Evolutionary conservation across 2,113 vertebrate genomes (phyloP), one percentile per base, ranked within the genome.

Genomic region (Osmerus mordax): DNA sequence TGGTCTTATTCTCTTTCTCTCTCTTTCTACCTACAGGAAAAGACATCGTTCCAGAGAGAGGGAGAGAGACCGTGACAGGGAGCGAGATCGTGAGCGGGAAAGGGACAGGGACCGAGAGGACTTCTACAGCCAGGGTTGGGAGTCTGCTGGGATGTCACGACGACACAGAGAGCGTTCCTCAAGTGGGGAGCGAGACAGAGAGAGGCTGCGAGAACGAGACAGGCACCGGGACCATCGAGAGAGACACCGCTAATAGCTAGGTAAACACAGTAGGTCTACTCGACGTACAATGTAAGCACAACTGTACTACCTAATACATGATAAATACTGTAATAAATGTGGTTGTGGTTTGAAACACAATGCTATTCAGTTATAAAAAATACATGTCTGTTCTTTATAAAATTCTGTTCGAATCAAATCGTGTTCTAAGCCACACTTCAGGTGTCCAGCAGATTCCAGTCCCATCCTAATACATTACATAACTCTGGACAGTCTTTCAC

Each of bases 221-320:
- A 55, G 81, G 63, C 83, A 89, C 71, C 78, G 89, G 78, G 88
- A 91, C 25, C 75, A 90, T 70, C 83, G 90, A 70, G 89, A 89
- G 67, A 59, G 81, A 69, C 87, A 92, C 65, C 87, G 85, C 78
- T 90, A 79, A 47, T 47, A 82, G 88, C 72, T 56, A 78, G 86
- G 91, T 90, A 74, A 82, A 60, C 72, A 47, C 41, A 47, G 41
- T 47, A 47, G 41, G 41, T 47, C 9, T 11, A 47, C 41, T 47
- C 41, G 7, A 6, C 9, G 41, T 47, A 47, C 9, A 47, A 47
- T 47, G 41, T 47, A 47, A 36, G 32, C 32, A 8, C 32, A 36
- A 47, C 41, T 47, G 41, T 11, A 47, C 41, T 11, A 47, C 41
- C 8, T 2, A 47, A 47, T 12, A 12, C 41, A 12, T 12, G 41